Base-by-base conservation (phyloP, 2,113 vertebrate species). In the Sylvietta virens region DNA sequence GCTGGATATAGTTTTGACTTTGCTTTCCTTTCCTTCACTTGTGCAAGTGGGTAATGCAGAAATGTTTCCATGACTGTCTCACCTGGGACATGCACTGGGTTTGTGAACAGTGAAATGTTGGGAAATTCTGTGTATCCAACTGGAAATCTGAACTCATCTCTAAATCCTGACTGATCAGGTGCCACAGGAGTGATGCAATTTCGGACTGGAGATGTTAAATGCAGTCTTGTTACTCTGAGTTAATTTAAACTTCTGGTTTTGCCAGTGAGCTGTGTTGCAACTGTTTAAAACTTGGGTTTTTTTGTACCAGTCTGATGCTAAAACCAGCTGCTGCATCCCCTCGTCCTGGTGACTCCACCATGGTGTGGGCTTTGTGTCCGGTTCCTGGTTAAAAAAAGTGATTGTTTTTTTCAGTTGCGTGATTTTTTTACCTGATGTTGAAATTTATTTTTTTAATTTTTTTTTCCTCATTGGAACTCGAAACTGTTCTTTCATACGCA, bases 391-490 rank as follows among this genome's bases (percentile, higher is more conserved):
- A 79, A 92, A 91, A 61, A 71, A 79, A 47, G 86, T 93, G 76
- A 50, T 24, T 50, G 65, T 69, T 47, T 69, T 42, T n/a, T 45
- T 57, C 4, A 6, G 30, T 92, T 45, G 48, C 0, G 71, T 94
- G 81, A n/a, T 44, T 93, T 96, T 96, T 95, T 95, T 91, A 96
- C 60, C 79, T 73, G 95, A 96, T 42, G 88, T 74, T 37, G 54
- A 80, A 80, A 94, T 83, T 97, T 92, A 93, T 97, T 96, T 97
- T 97, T 97, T 60, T 71, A 95, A 92, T 35, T 64, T 56, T 77
- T 17, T 65, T 61, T 86, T 61, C 80, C 93, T 83, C 94, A 71
- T 97, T 93, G 45, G 77, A 90, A 96, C 76, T 95, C 12, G 42
- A 76, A 96, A 88, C 72, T 92, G 91, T 87, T 88, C 37, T 97